Conservation (phyloP, 2,888 invertebrate species). For the Rhagonycha fulva region DNA sequence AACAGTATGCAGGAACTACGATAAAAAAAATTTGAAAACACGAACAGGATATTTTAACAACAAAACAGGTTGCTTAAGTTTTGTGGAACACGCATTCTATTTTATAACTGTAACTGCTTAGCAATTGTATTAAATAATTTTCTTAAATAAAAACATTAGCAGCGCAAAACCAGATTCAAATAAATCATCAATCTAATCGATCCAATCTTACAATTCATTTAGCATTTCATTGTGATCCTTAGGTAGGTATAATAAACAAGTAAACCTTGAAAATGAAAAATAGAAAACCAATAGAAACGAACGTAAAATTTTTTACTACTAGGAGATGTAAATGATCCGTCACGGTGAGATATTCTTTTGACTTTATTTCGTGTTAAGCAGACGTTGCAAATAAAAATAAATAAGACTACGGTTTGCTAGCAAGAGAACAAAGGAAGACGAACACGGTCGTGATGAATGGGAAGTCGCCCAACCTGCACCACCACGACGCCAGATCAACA, state of each 20-base stretch:
- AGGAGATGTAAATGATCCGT: constrained; percentile 20
- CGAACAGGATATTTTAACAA: constrained; percentile 8
- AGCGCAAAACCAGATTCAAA: constrained; percentile 11
- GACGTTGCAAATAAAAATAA: constrained; percentile 23
- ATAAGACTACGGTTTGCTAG: constrained; percentile 24
- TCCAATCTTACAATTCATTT: constrained; percentile 8
- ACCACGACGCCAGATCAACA: constrained; percentile 35
- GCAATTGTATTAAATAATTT: constrained; percentile 7
- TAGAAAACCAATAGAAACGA: not conserved
- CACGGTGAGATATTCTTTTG: constrained; percentile 14
- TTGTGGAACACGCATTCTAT: constrained; percentile 13
- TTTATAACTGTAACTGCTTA: constrained; percentile 11
- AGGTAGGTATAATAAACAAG: not conserved
- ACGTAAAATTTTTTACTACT: not conserved
- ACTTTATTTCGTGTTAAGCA: constrained; percentile 17
- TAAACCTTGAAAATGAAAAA: not conserved
- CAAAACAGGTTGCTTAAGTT: constrained; percentile 2
- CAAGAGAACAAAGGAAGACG: constrained; percentile 30
- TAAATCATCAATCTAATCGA: constrained; percentile 15
- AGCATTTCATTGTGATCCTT: constrained; percentile 3
- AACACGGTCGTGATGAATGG: constrained; percentile 37
- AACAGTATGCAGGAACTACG: not conserved
- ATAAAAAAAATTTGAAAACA: not conserved
- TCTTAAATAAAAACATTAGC: constrained; percentile 11
- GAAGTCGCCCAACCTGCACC: constrained; percentile 39